Evolutionary conservation across 1,140 invertebrate genomes (phyloP), one percentile per base, ranked within the genome.

Genomic region (Teleopsis dalmanni): DNA sequence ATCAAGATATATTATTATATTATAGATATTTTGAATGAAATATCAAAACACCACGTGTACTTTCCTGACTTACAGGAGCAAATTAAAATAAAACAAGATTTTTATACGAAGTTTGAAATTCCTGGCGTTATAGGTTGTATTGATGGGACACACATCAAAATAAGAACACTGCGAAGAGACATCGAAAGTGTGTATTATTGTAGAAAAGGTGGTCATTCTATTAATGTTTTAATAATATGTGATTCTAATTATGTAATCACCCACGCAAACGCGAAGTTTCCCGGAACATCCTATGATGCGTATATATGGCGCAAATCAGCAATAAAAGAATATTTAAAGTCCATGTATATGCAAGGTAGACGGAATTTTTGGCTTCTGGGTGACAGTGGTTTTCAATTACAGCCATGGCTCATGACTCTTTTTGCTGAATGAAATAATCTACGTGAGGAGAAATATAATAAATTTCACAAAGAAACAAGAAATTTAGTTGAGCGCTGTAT

Each of bases 171-270:
- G n/a, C n/a, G n/a, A n/a, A n/a, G n/a, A n/a, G n/a, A n/a, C n/a
- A n/a, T n/a, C n/a, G n/a, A n/a, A n/a, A n/a, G n/a, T n/a, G n/a
- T n/a, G n/a, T n/a, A n/a, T n/a, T n/a, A n/a, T n/a, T n/a, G n/a
- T n/a, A n/a, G n/a, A n/a, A n/a, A n/a, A n/a, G n/a, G n/a, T n/a
- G n/a, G n/a, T n/a, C n/a, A n/a, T n/a, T n/a, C n/a, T n/a, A 33
- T 34, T 8, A 42, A 42, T 42, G n/a, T 46, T 16, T 11, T 46
- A 14, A 26, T 34, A 13, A 29, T 46, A 35, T 33, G 43, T 46
- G 10, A 11, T 19, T 21, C 5, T 27, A 34, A 19, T n/a, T 11
- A n/a, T 13, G 19, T 21, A 16, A 19, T 10, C 23, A 21, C 8
- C 8, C n/a, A 26, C 27, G n/a, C n/a, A 14, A 26, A 13, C 9